Conservation (phyloP, 2,888 invertebrate genomes). For the Eupithecia insigniata region DNA sequence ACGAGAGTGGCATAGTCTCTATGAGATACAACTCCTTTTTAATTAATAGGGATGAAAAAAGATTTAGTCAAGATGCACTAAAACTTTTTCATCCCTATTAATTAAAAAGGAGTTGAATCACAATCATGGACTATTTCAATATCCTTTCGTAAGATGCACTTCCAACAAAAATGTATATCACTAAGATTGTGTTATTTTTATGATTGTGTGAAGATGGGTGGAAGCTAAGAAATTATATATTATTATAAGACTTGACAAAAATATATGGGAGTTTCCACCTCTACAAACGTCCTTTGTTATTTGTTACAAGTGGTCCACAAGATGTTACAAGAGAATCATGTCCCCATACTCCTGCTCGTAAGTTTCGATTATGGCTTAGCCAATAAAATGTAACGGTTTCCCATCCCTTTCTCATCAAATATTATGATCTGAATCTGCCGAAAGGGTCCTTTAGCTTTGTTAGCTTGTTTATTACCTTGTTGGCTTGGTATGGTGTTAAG, state of each 20-base stretch:
- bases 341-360: neutral
- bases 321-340: constrained; percentile 7
- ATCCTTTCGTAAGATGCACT: too few species aligned
- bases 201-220: too few species aligned
- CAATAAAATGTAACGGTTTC: constrained; percentile 15
- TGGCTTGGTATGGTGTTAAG: neutral
- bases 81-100: too few species aligned
- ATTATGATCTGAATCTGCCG: constrained; percentile 14
- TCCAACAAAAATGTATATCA: too few species aligned
- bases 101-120: too few species aligned
- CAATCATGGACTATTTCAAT: too few species aligned
- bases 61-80: too few species aligned
- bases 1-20: neutral
- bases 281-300: neutral
- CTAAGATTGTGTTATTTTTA: too few species aligned
- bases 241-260: neutral
- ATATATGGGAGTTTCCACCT: neutral
- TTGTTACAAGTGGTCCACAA: neutral
- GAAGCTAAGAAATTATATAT: neutral
- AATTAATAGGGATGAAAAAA: too few species aligned
- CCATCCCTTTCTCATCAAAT: constrained; percentile 17
- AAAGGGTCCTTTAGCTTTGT: constrained; percentile 2
- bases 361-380: constrained; percentile 1
- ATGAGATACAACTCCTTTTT: neutral
- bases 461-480: constrained; percentile 1